Base-by-base conservation (phyloP, 2,888 invertebrate genomes). In the Epinotia brunnichana region DNA sequence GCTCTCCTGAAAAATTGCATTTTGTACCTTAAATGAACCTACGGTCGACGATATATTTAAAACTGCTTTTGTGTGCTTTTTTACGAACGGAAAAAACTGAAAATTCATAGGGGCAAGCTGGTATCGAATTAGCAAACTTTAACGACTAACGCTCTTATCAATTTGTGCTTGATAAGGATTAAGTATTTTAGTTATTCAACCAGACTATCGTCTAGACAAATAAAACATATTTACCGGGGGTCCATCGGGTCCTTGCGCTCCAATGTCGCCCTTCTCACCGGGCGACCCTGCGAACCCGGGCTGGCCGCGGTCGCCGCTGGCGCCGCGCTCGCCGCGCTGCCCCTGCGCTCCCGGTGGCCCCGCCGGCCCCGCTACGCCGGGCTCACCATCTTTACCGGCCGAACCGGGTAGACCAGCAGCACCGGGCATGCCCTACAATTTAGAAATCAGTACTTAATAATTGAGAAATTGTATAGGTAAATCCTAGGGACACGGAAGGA, bases 331-430 rank as follows among this genome's bases (percentile, higher is more conserved):
- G 0, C 96, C 96, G 39, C 95, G 90, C 2, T 95, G 93, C 11
- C 96, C 96, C 1, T 93, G 85, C 0, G 93, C 86, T 0, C 96
- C 96, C 0, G 94, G 88, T 0, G 94, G 92, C 0, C 96, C 96
- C 2, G 92, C 86, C 1, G 94, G 94, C 1, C 97, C 97, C 68
- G 96, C 95, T 13, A 95, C 83, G 0, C 97, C 97, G 2, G 94
- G 87, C 82, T 96, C 96, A 2, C 97, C 97, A 85, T 97, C 97
- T 87, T 97, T 97, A n/a, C 97, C 97, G 1, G 96, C 94, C 9
- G 94, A 85, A 0, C 97, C 97, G 2, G 96, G 95, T 81, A 94
- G 94, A 1, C 97, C 97, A 44, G 96, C 94, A 51, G 95, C 85
- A 74, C 97, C 97, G 19, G 97, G 97, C 82, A 96, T 93, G 54